A percentile compares a stretch with the other conserved stretches of the same genome.
phyloP scores from a whole-genome alignment of 1,140 invertebrate genomes.

The Leptinotarsa defecta region DNA sequence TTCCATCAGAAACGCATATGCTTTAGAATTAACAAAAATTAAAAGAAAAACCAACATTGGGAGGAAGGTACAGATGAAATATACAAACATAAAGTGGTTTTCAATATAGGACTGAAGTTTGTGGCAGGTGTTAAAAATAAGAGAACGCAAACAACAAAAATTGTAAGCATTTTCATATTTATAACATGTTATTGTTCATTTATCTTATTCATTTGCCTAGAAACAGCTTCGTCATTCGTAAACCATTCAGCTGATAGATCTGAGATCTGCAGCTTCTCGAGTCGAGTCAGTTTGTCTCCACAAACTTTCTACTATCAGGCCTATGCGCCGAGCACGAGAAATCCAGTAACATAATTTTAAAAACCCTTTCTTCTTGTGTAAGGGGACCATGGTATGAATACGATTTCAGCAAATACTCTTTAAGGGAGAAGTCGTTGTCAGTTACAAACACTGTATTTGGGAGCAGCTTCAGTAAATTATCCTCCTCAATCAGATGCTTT shows the following conservation, averaged over 20 bases:
- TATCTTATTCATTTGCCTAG: conserved; percentile 33
- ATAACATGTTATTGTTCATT: conserved; percentile 10
- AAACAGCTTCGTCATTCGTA: conserved; percentile 27
- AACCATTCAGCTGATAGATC: conserved; percentile 27
- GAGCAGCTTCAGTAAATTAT: conserved; percentile 3
- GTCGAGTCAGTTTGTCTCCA: not conserved
- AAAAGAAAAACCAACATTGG: conserved; percentile 18
- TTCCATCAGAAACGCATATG: conserved; percentile 29
- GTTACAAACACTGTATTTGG: conserved; percentile 15
- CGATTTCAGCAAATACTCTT: conserved; percentile 26
- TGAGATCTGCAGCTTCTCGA: not conserved
- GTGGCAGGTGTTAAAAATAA: conserved; percentile 12
- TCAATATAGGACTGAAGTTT: conserved; percentile 25
- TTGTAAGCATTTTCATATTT: not conserved
- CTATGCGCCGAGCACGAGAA: not conserved
- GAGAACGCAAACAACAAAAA: conserved; percentile 18
- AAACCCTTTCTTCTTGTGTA: conserved; percentile 26
- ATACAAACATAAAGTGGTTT: conserved; percentile 36
- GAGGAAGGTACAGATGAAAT: conserved; percentile 29
- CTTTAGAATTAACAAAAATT: conserved; percentile 32
- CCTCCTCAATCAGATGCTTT: not conserved
- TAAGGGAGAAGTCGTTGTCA: conserved; percentile 18
- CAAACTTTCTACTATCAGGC: not conserved
- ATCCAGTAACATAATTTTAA: not conserved
- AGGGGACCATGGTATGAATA: conserved; percentile 28